phyloP scores from a whole-genome alignment of 2,888 invertebrate species.

The Enchytraeus crypticus region DNA sequence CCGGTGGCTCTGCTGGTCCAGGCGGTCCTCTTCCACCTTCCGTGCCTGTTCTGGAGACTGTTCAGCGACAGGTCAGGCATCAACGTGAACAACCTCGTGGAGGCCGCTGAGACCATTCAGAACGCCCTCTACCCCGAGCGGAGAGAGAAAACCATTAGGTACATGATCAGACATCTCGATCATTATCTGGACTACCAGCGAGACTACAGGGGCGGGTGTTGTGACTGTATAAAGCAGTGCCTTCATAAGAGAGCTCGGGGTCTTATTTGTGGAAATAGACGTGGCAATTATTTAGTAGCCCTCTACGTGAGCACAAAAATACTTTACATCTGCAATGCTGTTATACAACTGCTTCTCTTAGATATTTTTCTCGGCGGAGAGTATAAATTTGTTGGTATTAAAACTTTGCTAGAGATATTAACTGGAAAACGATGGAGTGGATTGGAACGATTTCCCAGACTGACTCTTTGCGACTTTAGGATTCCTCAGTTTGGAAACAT shows the following conservation, averaged over 20 bases:
- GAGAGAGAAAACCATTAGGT: slow-evolving; percentile 21
- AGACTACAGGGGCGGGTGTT: slow-evolving; percentile 39
- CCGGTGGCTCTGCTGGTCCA: slow-evolving; percentile 51
- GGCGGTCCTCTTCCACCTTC: slow-evolving; percentile 51
- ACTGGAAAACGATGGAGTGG: slow-evolving; percentile 40
- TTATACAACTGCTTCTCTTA: slow-evolving; percentile 51
- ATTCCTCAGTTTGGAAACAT: slow-evolving; percentile 44
- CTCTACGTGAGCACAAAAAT: slow-evolving; percentile 48
- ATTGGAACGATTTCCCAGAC: slow-evolving; percentile 42
- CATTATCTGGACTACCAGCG: slow-evolving; percentile 36
- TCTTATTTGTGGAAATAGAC: slow-evolving; percentile 45
- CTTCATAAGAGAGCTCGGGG: slow-evolving; percentile 40
- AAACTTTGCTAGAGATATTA: slow-evolving; percentile 49
- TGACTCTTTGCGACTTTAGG: slow-evolving; percentile 47
- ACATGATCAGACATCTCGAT: no score
- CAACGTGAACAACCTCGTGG: slow-evolving; percentile 23
- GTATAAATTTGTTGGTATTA: slow-evolving; percentile 47
- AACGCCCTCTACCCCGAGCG: slow-evolving; percentile 18
- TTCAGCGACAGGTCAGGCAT: slow-evolving; percentile 29
- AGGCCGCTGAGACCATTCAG: no score
- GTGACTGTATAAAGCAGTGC: slow-evolving; percentile 38
- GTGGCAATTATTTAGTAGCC: slow-evolving; percentile 50
- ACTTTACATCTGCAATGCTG: slow-evolving; percentile 47
- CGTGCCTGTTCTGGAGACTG: slow-evolving; percentile 50
- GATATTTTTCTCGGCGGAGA: slow-evolving; percentile 50